A percentile compares a stretch with the other conserved stretches of the same genome.
phyloP scores from a whole-genome alignment of 2,797 vertebrate species.

The Acropternis orthonyx region DNA sequence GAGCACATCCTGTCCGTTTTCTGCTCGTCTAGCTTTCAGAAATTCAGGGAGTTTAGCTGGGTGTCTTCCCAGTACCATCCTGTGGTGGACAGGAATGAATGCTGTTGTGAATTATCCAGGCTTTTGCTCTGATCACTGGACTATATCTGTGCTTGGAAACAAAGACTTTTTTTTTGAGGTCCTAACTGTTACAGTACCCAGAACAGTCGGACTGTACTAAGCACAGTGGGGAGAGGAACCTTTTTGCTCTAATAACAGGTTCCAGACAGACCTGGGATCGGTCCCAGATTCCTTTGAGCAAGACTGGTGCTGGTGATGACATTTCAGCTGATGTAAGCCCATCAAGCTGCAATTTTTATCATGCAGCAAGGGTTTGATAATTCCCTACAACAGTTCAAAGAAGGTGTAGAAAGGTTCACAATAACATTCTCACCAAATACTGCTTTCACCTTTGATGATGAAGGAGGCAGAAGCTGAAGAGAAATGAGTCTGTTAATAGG shows the following conservation, averaged over 20 bases:
- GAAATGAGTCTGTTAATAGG: not conserved
- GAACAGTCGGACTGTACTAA: not conserved
- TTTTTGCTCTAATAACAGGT: not conserved
- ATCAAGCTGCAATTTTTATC: not conserved
- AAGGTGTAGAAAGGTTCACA: not conserved
- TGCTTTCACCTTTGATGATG: not conserved
- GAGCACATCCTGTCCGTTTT: not conserved
- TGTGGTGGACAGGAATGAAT: not conserved
- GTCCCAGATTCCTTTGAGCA: not conserved
- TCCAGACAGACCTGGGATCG: not conserved
- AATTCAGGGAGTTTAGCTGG: accelerated
- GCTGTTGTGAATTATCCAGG: not conserved
- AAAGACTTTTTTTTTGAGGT: not conserved
- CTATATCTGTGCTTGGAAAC: not conserved
- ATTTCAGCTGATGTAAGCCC: not conserved
- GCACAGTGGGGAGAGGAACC: not conserved
- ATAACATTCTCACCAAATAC: not conserved
- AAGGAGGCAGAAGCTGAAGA: not conserved
- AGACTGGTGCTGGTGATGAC: not conserved
- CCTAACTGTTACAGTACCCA: not conserved
- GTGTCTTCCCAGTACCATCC: not conserved
- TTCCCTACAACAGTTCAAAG: not conserved
- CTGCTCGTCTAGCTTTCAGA: not conserved
- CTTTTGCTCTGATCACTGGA: not conserved
- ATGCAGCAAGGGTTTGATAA: not conserved